A percentile compares a stretch with the other conserved stretches of the same genome.
Conservation (phyloP, 2,797 vertebrate species). For the Amblyopsis hoosieri region DNA sequence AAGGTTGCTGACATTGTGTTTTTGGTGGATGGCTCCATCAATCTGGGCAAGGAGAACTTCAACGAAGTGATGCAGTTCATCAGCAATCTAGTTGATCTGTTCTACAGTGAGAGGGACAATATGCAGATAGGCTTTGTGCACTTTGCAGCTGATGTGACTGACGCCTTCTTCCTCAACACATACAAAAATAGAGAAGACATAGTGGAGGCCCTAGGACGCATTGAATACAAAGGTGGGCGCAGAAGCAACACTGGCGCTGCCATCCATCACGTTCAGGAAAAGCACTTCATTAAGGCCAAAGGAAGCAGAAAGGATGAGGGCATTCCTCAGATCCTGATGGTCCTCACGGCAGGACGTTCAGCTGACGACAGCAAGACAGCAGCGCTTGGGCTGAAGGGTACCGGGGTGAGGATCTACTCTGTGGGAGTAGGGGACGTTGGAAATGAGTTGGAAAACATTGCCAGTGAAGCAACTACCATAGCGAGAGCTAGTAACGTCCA, state of each 20-base stretch:
- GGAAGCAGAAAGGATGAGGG: conserved; percentile 88
- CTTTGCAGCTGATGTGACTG: conserved; percentile 88
- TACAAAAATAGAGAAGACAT: conserved; percentile 82
- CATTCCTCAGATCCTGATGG: conserved; percentile 90
- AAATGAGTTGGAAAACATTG: conserved; percentile 82
- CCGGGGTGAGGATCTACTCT: conserved; percentile 85
- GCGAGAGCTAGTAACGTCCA: conserved; percentile 78
- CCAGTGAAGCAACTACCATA: conserved; percentile 81
- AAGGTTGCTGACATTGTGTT: conserved; percentile 92
- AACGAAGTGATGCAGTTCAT: conserved; percentile 84
- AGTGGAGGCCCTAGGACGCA: conserved; percentile 76
- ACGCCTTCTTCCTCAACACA: conserved; percentile 90
- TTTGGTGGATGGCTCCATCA: conserved; percentile 94
- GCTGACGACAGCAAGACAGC: conserved; percentile 84
- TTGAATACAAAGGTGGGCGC: conserved; percentile 88
- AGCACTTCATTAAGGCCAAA: conserved; percentile 85
- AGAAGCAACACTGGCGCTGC: conserved; percentile 86
- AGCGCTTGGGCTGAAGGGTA: conserved; percentile 79
- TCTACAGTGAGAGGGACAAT: conserved; percentile 83
- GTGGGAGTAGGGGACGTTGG: conserved; percentile 85
- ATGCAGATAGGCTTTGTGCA: conserved; percentile 89
- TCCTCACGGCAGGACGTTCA: conserved; percentile 87
- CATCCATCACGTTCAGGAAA: conserved; percentile 82
- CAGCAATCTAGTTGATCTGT: conserved; percentile 83
- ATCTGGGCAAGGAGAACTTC: conserved; percentile 86